Evolutionary conservation across 2,113 vertebrate genomes (phyloP), one percentile per base, ranked within the genome.

Genomic region (Holacanthus passer): DNA sequence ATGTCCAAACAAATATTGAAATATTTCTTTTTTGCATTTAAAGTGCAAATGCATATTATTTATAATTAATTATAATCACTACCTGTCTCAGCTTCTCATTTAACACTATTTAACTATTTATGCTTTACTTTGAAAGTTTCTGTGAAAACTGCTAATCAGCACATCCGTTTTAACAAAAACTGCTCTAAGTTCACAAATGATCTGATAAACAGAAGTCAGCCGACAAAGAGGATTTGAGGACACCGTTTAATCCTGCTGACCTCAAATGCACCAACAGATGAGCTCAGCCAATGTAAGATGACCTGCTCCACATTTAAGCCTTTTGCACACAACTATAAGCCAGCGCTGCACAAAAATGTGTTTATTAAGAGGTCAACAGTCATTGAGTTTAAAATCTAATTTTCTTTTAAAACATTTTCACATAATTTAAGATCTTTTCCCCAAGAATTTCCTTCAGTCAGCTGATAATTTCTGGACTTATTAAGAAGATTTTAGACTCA

Each of bases 181-280:
- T 11, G 8, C 37, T 47, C 64, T 0, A 68, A 83, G 60, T 1
- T 55, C 62, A 82, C 62, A 69, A 84, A 81, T 81, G 71, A 64
- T 58, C 69, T 77, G 79, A 60, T 82, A 79, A 88, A 82, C 71
- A 81, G 67, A 79, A 78, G 68, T 83, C 75, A 83, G 77, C 5
- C 77, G 2, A 76, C 76, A 84, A 82, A 89, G 79, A 84, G 85
- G 89, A 90, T 90, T 91, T 88, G n/a, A 83, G 71, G 87, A 69
- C 74, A 3, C 55, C 2, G 37, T 80, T 88, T 92, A 88, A 91
- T 91, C 88, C 85, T 19, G 67, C 56, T 90, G 91, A 93, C 92
- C 92, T 88, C 73, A 70, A 84, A 89, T 48, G 87, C 85, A 78
- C 90, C 81, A 81, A n/a, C 62, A 73, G 67, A 83, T 81, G 83